Base-by-base conservation (phyloP, 2,888 invertebrate species). In the Tupiocoris notatus region DNA sequence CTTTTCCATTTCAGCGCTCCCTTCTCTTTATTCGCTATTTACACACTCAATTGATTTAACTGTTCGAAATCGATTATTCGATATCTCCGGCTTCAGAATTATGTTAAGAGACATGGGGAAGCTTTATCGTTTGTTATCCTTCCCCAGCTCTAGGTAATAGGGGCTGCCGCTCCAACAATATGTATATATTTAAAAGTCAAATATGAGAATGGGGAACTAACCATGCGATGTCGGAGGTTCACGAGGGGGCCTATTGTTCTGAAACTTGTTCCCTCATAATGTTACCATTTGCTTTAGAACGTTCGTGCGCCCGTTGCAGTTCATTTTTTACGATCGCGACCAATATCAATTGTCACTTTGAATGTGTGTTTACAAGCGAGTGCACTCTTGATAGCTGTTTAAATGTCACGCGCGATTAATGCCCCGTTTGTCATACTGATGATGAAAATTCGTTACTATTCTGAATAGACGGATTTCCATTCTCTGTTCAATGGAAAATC, bases 41-140 rank as follows among this genome's bases (percentile, higher is more conserved):
- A 65, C 39, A 65, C 65, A 39, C 39, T 17, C 65, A 39, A 65
- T 65, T 65, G 65, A 65, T 25, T 25, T 39, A 20, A 2, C 9
- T 21, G 39, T 24, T 17, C 18, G 65, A 24, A 65, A 65, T 65
- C 65, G 65, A 39, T 65, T 65, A 65, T 65, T 24, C 65, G 65
- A 25, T 24, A 65, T 65, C 23, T n/a, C 39, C 39, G 39, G 39
- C 39, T 39, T 39, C 39, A 39, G 39, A 39, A 39, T 39, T 39
- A 39, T 39, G 39, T 39, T 12, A 12, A 39, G 39, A 12, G 39
- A 39, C 3, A 39, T 3, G 39, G 39, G 39, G 39, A 39, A 39
- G 39, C 39, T 39, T 3, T 39, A 39, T 39, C 39, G 12, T 39
- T 39, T 39, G 39, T 39, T 39, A 39, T 39, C 39, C 39, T 39